Percentiles rank a stretch among this genome's conserved stretches.
Evolutionary conservation across 2,113 vertebrate genomes (phyloP).

Genomic region (Zosterops japonicus): DNA sequence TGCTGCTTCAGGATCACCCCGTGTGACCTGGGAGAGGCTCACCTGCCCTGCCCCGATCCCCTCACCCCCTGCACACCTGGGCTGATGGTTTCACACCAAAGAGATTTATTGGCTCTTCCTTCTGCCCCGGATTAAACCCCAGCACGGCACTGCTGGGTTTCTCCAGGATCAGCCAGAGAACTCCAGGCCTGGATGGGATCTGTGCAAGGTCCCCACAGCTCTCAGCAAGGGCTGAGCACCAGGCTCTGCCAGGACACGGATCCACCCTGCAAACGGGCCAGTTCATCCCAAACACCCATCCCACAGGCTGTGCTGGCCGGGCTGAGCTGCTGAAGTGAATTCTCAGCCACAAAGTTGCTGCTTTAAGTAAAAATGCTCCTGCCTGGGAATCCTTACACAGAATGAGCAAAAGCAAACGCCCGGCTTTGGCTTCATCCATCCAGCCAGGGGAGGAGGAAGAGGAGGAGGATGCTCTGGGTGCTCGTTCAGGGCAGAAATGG

Average conservation of each 20-base stretch:
- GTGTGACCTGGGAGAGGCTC: not conserved
- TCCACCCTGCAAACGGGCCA: not conserved
- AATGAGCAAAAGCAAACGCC: not conserved
- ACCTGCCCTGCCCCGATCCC: not conserved
- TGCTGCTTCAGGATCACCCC: not conserved
- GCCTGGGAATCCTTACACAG: not conserved
- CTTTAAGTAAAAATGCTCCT: not conserved
- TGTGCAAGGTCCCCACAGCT: not conserved
- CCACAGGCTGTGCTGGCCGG: not conserved
- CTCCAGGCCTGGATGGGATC: not conserved
- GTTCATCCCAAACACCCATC: not conserved
- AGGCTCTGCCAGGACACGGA: accelerated
- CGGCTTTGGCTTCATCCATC: not conserved
- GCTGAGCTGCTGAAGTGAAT: not conserved
- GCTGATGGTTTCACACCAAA: not conserved
- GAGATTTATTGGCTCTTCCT: not conserved
- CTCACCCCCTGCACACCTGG: not conserved
- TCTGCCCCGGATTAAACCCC: not conserved
- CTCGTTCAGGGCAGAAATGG: accelerated
- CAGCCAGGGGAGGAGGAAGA: not conserved
- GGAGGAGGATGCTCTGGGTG: not conserved
- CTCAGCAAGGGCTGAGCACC: not conserved
- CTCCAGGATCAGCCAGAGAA: not conserved
- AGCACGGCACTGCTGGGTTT: not conserved
- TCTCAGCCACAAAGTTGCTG: not conserved